These are phyloP conservation scores for Hypomecis atomaria DNA, from an alignment of 2,888 invertebrate genomes.

Conservation along the genomic window DNA sequence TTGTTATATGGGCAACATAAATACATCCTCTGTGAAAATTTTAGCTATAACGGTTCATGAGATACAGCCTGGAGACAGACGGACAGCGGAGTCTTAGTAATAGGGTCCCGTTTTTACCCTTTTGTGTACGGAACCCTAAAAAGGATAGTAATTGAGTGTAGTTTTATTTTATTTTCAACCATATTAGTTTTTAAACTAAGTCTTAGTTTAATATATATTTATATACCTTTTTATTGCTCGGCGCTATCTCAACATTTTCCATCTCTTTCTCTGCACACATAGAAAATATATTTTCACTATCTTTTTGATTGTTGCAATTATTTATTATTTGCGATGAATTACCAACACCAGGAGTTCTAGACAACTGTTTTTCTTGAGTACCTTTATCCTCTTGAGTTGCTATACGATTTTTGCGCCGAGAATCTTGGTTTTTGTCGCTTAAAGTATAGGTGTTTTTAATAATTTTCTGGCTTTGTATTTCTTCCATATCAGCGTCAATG, in stretches of 20 bases:
- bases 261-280: constrained; percentile 57
- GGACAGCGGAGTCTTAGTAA: too few relatives aligned
- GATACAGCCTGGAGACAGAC: too few relatives aligned
- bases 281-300: constrained; percentile 76
- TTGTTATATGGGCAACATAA: too few relatives aligned
- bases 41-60: too few relatives aligned
- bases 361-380: constrained; percentile 39
- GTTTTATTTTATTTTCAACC: constrained; percentile 27
- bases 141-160: not conserved
- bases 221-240: constrained; percentile 39
- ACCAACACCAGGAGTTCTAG: constrained; percentile 10
- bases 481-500: constrained; percentile 73
- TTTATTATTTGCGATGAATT: constrained; percentile 33
- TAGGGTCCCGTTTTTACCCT: too few relatives aligned
- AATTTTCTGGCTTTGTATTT: constrained; percentile 51
- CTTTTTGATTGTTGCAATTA: constrained; percentile 50
- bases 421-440: constrained; percentile 17
- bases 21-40: too few relatives aligned
- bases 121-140: too few relatives aligned
- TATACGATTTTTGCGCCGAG: constrained; percentile 28
- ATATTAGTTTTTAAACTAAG: not conserved
- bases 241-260: constrained; percentile 41
- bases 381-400: constrained; percentile 33
- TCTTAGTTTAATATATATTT: too few relatives aligned
- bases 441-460: constrained; percentile 17